Percentiles rank a stretch among this genome's conserved stretches.
phyloP scores from a whole-genome alignment of 2,113 vertebrate species.

The Menura novaehollandiae region DNA sequence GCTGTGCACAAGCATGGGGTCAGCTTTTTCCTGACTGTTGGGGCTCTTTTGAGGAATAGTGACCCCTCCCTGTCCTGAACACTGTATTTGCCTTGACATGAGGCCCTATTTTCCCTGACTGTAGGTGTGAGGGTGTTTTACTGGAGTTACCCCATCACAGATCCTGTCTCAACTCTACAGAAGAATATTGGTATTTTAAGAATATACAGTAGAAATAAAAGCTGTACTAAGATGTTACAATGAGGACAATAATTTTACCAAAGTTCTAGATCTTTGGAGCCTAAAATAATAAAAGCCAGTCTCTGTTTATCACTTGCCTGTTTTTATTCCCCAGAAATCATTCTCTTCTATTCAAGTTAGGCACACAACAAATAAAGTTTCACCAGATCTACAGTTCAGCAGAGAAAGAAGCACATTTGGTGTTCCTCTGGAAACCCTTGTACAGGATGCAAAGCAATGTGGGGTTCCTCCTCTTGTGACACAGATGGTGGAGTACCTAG shows the following conservation, averaged over 20 bases:
- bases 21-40: neutral
- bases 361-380: slow-evolving; percentile 35
- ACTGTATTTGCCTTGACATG: neutral
- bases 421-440: slow-evolving; percentile 65
- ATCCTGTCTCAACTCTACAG: neutral
- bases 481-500: slow-evolving; percentile 78
- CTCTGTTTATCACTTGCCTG: neutral
- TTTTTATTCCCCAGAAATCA: slow-evolving; percentile 46
- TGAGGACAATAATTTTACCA: neutral
- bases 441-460: neutral
- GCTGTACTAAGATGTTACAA: neutral
- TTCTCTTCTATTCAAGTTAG: slow-evolving; percentile 48
- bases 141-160: neutral
- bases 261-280: neutral
- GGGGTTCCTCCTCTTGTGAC: slow-evolving; percentile 69
- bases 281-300: neutral
- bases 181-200: neutral
- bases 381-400: neutral
- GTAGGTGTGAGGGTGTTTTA: neutral
- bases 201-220: neutral
- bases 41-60: neutral
- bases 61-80: neutral
- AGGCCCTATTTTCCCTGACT: neutral
- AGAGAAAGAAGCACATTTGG: slow-evolving; percentile 57
- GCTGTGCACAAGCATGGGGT: fast-evolving